A percentile compares a stretch with the other conserved stretches of the same genome.
These are phyloP conservation scores for Gallinago solitaria DNA, from an alignment of 2,797 vertebrate species.

Conservation along the genomic window DNA sequence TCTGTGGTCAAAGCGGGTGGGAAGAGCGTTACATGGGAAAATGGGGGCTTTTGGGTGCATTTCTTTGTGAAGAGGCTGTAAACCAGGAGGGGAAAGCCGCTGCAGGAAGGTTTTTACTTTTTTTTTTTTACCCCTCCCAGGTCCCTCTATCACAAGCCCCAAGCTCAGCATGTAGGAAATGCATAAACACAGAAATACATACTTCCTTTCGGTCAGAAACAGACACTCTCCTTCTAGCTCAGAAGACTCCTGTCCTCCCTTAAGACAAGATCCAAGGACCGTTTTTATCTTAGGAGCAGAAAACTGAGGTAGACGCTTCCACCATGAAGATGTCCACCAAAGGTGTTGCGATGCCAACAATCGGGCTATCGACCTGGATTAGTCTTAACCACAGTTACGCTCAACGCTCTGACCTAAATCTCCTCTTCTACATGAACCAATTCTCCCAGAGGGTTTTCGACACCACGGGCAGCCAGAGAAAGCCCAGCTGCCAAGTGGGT, in stretches of 20 bases:
- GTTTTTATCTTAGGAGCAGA: neutral
- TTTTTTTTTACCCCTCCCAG: neutral
- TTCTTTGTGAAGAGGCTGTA: neutral
- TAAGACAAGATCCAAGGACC: neutral
- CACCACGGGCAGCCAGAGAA: accelerated
- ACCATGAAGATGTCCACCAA: neutral
- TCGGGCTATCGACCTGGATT: neutral
- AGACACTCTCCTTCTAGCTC: neutral
- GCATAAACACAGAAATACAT: neutral
- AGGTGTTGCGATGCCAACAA: neutral
- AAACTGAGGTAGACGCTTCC: neutral
- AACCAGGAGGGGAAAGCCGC: neutral
- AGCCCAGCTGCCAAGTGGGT: neutral
- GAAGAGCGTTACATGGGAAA: slow-evolving; percentile 33
- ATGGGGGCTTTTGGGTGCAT: accelerated
- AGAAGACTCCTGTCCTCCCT: neutral
- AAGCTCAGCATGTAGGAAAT: accelerated
- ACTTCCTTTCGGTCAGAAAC: neutral
- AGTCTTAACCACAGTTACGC: neutral
- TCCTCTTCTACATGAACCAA: neutral
- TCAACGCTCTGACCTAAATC: neutral
- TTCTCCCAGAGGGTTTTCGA: neutral
- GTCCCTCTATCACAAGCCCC: neutral
- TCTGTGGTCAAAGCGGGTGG: slow-evolving; percentile 82
- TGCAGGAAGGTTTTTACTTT: neutral